These are phyloP conservation scores for Cartodere bifasciata DNA, from an alignment of 2,888 invertebrate species.

Conservation along the genomic window DNA sequence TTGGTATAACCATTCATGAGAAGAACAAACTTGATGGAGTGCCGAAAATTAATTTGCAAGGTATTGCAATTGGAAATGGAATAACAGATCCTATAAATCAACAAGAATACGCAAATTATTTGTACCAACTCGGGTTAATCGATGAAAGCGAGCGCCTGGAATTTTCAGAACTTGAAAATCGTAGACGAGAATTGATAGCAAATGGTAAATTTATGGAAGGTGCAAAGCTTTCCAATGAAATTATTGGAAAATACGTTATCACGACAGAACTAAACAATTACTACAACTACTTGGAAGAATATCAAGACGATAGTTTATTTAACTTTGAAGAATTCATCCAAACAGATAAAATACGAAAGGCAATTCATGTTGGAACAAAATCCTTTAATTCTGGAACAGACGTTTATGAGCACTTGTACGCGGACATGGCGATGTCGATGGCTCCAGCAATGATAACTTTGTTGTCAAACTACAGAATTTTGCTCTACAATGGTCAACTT, in stretches of 20 bases:
- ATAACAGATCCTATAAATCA: slow-evolving; percentile 61
- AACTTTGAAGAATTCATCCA: slow-evolving; percentile 36
- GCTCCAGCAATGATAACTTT: slow-evolving; percentile 37
- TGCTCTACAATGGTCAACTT: slow-evolving; percentile 78
- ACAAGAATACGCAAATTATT: slow-evolving; percentile 56
- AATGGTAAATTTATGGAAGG: slow-evolving; percentile 21
- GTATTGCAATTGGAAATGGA: slow-evolving; percentile 62
- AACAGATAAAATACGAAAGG: slow-evolving; percentile 44
- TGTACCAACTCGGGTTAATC: slow-evolving; percentile 59
- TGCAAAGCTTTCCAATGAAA: too few species aligned
- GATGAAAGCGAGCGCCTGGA: slow-evolving; percentile 38
- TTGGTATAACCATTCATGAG: slow-evolving; percentile 54
- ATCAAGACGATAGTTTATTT: background rate
- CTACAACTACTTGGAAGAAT: slow-evolving; percentile 45
- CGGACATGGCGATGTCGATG: slow-evolving; percentile 16
- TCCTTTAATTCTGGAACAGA: slow-evolving; percentile 17
- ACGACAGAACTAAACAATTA: slow-evolving; percentile 58
- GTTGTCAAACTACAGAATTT: slow-evolving; percentile 49
- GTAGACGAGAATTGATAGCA: slow-evolving; percentile 20
- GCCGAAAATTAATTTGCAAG: slow-evolving; percentile 46
- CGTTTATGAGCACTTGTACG: slow-evolving; percentile 15
- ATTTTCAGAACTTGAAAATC: slow-evolving; percentile 14
- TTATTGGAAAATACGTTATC: too few species aligned
- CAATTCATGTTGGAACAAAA: slow-evolving; percentile 71
- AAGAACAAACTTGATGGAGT: slow-evolving; percentile 33